Evolutionary conservation across 2,888 invertebrate genomes (phyloP).

Genomic region (Erannis defoliaria): DNA sequence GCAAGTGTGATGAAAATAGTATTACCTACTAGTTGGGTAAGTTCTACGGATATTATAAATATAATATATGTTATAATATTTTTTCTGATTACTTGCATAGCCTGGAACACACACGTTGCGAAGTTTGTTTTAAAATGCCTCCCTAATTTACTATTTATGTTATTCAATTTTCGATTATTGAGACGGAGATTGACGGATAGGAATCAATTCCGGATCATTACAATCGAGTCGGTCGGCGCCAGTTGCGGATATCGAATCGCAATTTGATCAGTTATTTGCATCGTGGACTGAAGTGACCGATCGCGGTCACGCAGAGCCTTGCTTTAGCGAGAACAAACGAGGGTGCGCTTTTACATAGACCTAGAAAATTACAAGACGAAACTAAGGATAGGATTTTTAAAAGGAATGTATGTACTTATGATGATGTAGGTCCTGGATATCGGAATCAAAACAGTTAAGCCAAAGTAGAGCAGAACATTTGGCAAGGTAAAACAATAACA

Average conservation of each 20-base stretch:
- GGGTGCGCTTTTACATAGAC: conserved; percentile 57
- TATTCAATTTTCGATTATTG: conserved; percentile 20
- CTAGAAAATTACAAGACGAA: conserved; percentile 29
- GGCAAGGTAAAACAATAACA: no score
- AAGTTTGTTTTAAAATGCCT: background rate
- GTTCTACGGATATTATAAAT: no score
- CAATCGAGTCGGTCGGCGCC: conserved; percentile 71
- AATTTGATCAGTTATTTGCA: conserved; percentile 80
- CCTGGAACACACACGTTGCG: conserved; percentile 2
- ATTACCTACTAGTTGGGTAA: no score
- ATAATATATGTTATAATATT: background rate
- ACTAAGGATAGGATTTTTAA: background rate
- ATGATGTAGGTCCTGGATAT: background rate
- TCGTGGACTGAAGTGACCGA: conserved; percentile 65
- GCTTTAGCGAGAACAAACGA: conserved; percentile 70
- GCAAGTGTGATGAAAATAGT: no score
- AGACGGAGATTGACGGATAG: conserved; percentile 52
- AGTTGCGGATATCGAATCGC: conserved; percentile 72
- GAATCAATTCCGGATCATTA: conserved; percentile 76
- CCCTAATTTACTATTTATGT: conserved; percentile 24
- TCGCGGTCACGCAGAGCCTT: conserved; percentile 71
- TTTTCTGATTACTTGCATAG: conserved; percentile 1
- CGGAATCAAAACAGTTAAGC: background rate
- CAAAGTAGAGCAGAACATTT: background rate
- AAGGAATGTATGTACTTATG: background rate